Evolutionary conservation across 2,888 invertebrate species (phyloP), one percentile per base, ranked within the genome.

Genomic region (Schrankia costaestrigalis): DNA sequence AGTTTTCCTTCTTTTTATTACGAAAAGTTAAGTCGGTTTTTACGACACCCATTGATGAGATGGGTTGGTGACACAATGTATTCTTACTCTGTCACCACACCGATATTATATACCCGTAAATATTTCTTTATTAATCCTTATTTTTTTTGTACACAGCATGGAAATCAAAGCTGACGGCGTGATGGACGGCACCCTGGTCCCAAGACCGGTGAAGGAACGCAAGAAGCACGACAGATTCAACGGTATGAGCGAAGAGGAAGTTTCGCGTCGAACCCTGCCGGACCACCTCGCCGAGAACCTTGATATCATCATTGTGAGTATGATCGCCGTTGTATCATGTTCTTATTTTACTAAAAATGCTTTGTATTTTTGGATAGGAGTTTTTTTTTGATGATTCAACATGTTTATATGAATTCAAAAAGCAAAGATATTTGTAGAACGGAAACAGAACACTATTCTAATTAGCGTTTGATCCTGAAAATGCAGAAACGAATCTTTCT

Each of bases 281-380:
- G 98, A 99, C 90, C 97, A 98, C 85, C 91, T 98, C 52, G 91
- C 94, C 15, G 93, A 93, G 81, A 96, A 97, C 90, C 92, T 98
- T 80, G 98, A 99, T 90, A 97, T 98, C 88, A 94, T 98, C 83
- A 97, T 98, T 91, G 98, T 98, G 93, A 95, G 97, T 95, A 89
- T 86, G 90, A 86, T 90, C 90, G 80, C 49, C 44, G 35, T 35
- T 37, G 17, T 26, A 23, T 21, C 22, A 21, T 15, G 11, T 31
- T 11, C 11, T 25, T 11, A 3, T 5, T 17, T 5, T n/a, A 21
- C 4, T 21, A 21, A 6, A 4, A 3, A 21, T 21, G 4, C n/a
- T 6, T 3, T n/a, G 21, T 21, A 8, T 6, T 21, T 21, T n/a
- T 3, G n/a, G 7, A 17, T 7, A 17, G 3, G 3, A 5, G 17